These are phyloP conservation scores for Parnassius smintheus DNA, from an alignment of 2,888 invertebrate species.

Conservation along the genomic window DNA sequence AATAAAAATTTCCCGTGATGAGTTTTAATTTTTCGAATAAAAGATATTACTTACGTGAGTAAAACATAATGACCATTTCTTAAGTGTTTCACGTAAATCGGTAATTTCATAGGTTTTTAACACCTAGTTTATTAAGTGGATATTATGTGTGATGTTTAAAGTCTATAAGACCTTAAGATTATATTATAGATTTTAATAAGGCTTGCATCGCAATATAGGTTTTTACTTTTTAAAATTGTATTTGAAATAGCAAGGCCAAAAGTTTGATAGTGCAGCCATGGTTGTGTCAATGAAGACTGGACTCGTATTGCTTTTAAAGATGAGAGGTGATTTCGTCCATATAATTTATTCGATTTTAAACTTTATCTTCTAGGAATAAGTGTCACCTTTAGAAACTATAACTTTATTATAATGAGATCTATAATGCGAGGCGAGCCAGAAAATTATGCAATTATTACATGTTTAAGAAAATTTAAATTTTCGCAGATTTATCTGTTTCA, in stretches of 20 bases:
- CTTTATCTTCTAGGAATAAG: not conserved
- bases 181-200: not conserved
- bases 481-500: constrained; percentile 4
- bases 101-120: too few species aligned
- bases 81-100: too few species aligned
- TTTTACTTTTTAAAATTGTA: not conserved
- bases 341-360: not conserved
- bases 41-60: too few species aligned
- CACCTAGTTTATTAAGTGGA: not conserved
- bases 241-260: not conserved
- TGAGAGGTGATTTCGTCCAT: constrained; percentile 2
- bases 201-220: constrained; percentile 7
- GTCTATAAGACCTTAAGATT: not conserved
- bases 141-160: not conserved
- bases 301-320: not conserved
- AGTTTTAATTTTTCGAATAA: too few species aligned
- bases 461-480: constrained; percentile 4
- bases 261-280: not conserved
- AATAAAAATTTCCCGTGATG: too few species aligned
- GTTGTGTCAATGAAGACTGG: constrained; percentile 9
- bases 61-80: too few species aligned
- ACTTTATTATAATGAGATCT: not conserved
- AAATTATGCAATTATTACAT: constrained; percentile 10
- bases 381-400: not conserved
- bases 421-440: constrained; percentile 5